Percentiles rank a stretch among this genome's conserved stretches.
phyloP scores from a whole-genome alignment of 2,888 invertebrate genomes.

The Thecocarcelia acutangulata region DNA sequence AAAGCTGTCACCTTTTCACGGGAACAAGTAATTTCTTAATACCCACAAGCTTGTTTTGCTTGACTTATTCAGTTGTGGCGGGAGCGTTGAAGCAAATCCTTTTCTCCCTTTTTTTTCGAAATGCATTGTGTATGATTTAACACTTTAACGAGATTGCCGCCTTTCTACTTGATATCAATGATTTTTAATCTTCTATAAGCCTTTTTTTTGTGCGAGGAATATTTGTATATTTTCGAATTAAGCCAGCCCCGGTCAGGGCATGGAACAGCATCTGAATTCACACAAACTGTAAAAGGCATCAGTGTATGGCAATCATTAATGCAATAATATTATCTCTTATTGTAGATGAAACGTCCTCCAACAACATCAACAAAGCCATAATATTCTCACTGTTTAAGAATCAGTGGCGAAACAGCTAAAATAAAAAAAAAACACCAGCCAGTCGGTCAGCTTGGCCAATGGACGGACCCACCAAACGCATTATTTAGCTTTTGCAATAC shows the following conservation, averaged over 20 bases:
- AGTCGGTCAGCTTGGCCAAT: not conserved
- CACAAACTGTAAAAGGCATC: slow-evolving; percentile 20
- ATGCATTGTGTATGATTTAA: slow-evolving; percentile 61
- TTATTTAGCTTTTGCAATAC: slow-evolving; percentile 2
- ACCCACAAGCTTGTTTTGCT: slow-evolving; percentile 11
- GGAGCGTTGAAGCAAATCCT: slow-evolving; percentile 36
- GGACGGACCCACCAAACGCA: slow-evolving; percentile 11
- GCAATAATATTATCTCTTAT: slow-evolving; percentile 70
- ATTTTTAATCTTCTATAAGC: slow-evolving; percentile 70
- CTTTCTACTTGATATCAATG: slow-evolving; percentile 63
- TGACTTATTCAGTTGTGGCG: not conserved
- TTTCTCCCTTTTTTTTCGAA: slow-evolving; percentile 33
- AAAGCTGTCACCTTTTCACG: slow-evolving; percentile 53
- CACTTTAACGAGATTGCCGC: slow-evolving; percentile 62
- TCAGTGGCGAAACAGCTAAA: slow-evolving; percentile 50
- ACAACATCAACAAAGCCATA: slow-evolving; percentile 20
- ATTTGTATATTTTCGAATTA: slow-evolving; percentile 14
- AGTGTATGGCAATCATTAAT: slow-evolving; percentile 62
- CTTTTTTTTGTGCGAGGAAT: slow-evolving; percentile 8
- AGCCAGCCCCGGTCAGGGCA: slow-evolving; percentile 11
- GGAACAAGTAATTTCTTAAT: slow-evolving; percentile 55
- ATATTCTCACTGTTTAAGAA: slow-evolving; percentile 16
- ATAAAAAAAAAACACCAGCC: slow-evolving; percentile 10
- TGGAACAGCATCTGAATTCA: slow-evolving; percentile 7
- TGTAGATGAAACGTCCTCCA: slow-evolving; percentile 60